Percentiles rank a stretch among this genome's conserved stretches.
Conservation (phyloP, 92 coral and sea anemone genomes). For the Isaurus tuberculatus region DNA sequence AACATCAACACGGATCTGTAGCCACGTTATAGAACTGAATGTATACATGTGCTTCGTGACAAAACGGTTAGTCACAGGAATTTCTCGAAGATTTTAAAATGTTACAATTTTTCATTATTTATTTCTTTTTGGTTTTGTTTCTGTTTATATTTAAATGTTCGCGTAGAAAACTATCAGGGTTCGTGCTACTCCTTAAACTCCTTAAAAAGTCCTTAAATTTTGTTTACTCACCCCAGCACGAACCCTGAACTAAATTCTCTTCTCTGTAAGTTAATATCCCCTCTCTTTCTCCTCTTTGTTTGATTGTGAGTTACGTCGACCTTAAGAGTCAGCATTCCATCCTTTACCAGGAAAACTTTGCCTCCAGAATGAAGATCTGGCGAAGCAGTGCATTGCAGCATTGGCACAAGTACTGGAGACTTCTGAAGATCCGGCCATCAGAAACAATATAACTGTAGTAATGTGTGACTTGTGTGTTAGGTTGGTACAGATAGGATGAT, state of each 20-base stretch:
- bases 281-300: neutral
- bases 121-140: neutral
- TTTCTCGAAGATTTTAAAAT: neutral
- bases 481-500: slow-evolving; percentile 25
- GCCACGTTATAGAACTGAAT: too few species aligned
- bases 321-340: neutral
- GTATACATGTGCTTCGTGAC: too few species aligned
- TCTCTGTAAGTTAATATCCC: too few species aligned
- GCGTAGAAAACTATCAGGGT: neutral
- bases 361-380: slow-evolving; percentile 92
- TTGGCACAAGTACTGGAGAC: slow-evolving; percentile 90
- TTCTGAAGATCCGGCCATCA: slow-evolving; percentile 89
- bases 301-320: neutral
- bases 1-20: too few species aligned
- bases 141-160: neutral
- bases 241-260: too few species aligned
- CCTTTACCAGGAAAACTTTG: slow-evolving; percentile 83
- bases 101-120: neutral
- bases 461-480: slow-evolving; percentile 98
- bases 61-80: neutral
- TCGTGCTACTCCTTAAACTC: too few species aligned
- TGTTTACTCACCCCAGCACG: too few species aligned
- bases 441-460: slow-evolving; percentile 93
- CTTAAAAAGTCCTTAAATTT: too few species aligned
- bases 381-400: slow-evolving; percentile 96